Base-by-base conservation (phyloP, 2,797 vertebrate species). In the Silurus lanzhouensis region DNA sequence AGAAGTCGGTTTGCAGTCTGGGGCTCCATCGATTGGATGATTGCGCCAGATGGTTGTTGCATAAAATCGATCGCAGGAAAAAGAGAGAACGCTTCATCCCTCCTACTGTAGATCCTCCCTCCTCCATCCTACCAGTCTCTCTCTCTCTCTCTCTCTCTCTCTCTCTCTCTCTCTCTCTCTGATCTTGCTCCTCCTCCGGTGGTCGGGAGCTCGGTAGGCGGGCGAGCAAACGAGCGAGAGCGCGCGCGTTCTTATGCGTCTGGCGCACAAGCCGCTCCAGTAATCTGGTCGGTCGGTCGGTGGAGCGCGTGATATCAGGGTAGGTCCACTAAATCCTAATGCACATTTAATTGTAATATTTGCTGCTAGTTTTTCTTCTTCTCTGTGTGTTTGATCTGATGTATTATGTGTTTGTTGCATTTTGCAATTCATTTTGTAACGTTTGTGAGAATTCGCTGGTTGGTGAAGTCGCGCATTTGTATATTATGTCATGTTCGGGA, bases 301-400 rank as follows among this genome's bases (percentile, higher is more conserved):
- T 92, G 91, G 90, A 90, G 88, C 82, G 90, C 92, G 88, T 94
- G 93, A 93, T 66, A 27, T 12, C 90, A 90, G 91, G 60, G 87
- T 92, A 91, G 94, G 95, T 94, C 93, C 46, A 70, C 60, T 10
- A 78, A 31, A 44, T 61, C 3, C 55, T 13, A 22, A 22, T 6
- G 13, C 2, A 22, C 14, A 3, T 17, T 13, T 2, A 27, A 17
- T 38, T 38, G 9, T 9, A 19, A 19, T 58, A 9, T 10, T 27
- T 25, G 17, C 13, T 14, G 10, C 74, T 38, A 38, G 31, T 38
- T 38, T 38, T 38, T 5, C 5, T 38, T 38, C 17, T 1, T 61
- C 6, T 20, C 6, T 20, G 4, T 61, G 0, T 17, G 13, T 61
- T 19, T 20, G 3, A 17, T 60, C 19, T 52, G 48, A 5, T 48